Conservation (phyloP, 1,140 invertebrate species). For the Drosophila orena region DNA sequence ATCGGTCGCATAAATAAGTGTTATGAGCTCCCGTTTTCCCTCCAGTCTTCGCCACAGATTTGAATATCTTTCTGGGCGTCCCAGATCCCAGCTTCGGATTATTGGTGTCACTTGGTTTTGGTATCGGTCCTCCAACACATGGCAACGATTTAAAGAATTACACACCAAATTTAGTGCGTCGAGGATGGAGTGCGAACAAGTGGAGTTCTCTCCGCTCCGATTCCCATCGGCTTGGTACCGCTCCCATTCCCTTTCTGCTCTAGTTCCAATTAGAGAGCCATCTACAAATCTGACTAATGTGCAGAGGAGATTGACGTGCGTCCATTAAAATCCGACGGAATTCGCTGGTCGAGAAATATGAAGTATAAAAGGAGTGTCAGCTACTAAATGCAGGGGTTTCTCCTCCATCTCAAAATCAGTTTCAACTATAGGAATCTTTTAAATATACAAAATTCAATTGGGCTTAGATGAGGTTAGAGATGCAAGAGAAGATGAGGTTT, state of each 20-base stretch:
- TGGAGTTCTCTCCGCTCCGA: constrained; percentile 7
- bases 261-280: constrained; percentile 62
- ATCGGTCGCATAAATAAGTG: constrained; percentile 79
- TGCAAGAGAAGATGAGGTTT: too few species aligned
- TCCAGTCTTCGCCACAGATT: constrained; percentile 71
- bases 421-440: too few species aligned
- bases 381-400: too few species aligned
- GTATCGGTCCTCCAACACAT: constrained; percentile 61
- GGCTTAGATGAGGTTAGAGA: too few species aligned
- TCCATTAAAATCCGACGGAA: constrained; percentile 44
- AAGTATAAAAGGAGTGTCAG: too few species aligned
- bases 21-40: constrained; percentile 63
- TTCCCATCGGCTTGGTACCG: neutral
- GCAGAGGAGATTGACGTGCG: constrained; percentile 25
- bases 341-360: neutral
- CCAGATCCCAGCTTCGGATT: constrained; percentile 62
- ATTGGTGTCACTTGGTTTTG: constrained; percentile 63
- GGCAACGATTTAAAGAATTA: constrained; percentile 80
- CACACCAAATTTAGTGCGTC: constrained; percentile 76
- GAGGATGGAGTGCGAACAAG: constrained; percentile 31
- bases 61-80: constrained; percentile 37
- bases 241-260: constrained; percentile 24
- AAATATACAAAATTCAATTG: too few species aligned
- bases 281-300: constrained; percentile 68
- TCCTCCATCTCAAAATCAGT: too few species aligned